Evolutionary conservation across 1,140 invertebrate genomes (phyloP).

Genomic region (Bilobella aurantiaca): DNA sequence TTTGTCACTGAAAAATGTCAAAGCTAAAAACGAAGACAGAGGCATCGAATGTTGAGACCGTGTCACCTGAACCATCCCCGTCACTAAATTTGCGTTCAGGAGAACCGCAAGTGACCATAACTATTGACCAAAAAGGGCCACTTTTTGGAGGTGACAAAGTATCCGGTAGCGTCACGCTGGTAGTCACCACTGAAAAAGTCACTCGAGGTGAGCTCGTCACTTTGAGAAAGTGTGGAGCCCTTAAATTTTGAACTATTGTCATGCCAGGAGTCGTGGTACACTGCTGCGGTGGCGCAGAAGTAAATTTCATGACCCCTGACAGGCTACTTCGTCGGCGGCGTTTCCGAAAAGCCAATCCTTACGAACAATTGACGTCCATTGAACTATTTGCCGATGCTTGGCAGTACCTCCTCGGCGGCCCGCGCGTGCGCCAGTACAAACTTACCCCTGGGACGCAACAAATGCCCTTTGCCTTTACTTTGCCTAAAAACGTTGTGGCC

Average conservation of each 20-base stretch:
- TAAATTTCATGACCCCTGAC: neutral
- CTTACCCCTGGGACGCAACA: neutral
- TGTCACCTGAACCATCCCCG: no score
- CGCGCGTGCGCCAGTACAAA: neutral
- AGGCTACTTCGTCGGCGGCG: neutral
- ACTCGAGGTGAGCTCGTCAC: neutral
- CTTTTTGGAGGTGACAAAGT: neutral
- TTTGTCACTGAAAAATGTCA: no score
- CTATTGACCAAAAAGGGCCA: neutral
- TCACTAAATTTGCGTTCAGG: no score
- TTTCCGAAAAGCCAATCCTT: neutral
- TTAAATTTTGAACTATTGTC: neutral
- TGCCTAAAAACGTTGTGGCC: neutral
- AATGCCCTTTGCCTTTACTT: neutral
- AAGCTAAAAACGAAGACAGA: no score
- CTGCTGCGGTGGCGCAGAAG: neutral
- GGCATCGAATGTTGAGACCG: no score
- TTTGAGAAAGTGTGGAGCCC: no score
- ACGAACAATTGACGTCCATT: neutral
- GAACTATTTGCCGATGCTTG: neutral
- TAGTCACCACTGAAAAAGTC: neutral
- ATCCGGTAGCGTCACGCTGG: neutral
- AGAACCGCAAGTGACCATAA: neutral
- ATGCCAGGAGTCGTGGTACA: neutral
- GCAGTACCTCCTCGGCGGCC: neutral